Evolutionary conservation across 2,797 vertebrate genomes (phyloP).

Genomic region (Chelon labrosus): DNA sequence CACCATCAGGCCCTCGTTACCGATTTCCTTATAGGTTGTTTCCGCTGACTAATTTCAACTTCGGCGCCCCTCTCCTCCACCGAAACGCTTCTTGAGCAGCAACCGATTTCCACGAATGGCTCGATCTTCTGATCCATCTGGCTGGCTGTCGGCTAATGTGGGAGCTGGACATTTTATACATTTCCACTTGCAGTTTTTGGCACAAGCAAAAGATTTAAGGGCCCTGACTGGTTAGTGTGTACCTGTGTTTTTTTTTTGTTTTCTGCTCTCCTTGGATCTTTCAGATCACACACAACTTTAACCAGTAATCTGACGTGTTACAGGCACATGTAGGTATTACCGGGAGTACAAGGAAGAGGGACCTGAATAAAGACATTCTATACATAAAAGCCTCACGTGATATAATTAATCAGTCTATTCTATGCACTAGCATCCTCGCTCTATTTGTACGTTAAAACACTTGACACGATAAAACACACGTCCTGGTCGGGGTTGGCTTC

Average conservation of each 20-base stretch:
- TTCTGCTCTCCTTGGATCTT: slow-evolving; percentile 18
- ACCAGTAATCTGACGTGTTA: slow-evolving; percentile 50
- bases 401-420: slow-evolving; percentile 45
- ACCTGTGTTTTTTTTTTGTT: neutral
- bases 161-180: slow-evolving; percentile 46
- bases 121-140: slow-evolving; percentile 38
- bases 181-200: slow-evolving; percentile 50
- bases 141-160: slow-evolving; percentile 12
- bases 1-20: neutral
- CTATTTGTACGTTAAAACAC: slow-evolving; percentile 37
- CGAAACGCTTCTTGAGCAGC: neutral
- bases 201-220: slow-evolving; percentile 36
- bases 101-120: slow-evolving; percentile 21
- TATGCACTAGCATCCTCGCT: slow-evolving; percentile 41
- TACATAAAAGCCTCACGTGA: slow-evolving; percentile 58
- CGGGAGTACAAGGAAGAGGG: slow-evolving; percentile 56
- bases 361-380: slow-evolving; percentile 70
- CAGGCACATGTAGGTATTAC: slow-evolving; percentile 78
- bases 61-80: slow-evolving; percentile 11
- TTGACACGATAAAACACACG: slow-evolving; percentile 29
- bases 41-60: slow-evolving; percentile 34
- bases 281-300: slow-evolving; percentile 30
- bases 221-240: slow-evolving; percentile 30
- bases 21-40: slow-evolving; percentile 7
- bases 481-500: slow-evolving; percentile 45